Base-by-base conservation (phyloP, 1,140 invertebrate species). In the Drosophila quadrilineata region DNA sequence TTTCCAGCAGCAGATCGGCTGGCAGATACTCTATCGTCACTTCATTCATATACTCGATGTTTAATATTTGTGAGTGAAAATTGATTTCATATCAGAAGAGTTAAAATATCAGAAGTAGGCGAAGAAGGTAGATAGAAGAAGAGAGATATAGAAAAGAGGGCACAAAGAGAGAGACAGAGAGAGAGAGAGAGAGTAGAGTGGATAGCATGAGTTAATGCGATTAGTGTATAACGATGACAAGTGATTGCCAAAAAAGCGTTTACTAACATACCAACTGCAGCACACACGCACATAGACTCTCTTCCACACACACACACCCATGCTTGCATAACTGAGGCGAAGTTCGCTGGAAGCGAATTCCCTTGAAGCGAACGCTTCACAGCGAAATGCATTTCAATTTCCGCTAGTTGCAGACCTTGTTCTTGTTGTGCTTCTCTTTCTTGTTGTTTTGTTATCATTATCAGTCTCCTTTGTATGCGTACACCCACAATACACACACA, bases 331-430 rank as follows among this genome's bases (percentile, higher is more conserved):
- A n/a, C n/a, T n/a, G n/a, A n/a, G n/a, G n/a, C n/a, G n/a, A n/a
- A n/a, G n/a, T n/a, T n/a, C n/a, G n/a, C n/a, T n/a, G n/a, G n/a
- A n/a, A n/a, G n/a, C n/a, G n/a, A n/a, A n/a, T n/a, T n/a, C n/a
- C n/a, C n/a, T n/a, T n/a, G n/a, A n/a, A n/a, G n/a, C n/a, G n/a
- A n/a, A n/a, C n/a, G n/a, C n/a, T n/a, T n/a, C n/a, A n/a, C n/a
- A n/a, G 54, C 48, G 52, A 58, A 76, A 52, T 79, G 74, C 63
- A 79, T 59, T 79, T 64, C 69, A 64, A 77, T 79, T 73, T 79
- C 69, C 75, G 26, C 46, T 26, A 5, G 17, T 29, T 58, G 53
- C 22, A 22, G 10, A 8, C 12, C 16, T 19, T 22, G 40, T 43
- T 50, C 19, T 28, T 31, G 10, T 9, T 26, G 9, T 31, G 38